Conservation (phyloP, 2,113 vertebrate species). For the Siniperca chuatsi region DNA sequence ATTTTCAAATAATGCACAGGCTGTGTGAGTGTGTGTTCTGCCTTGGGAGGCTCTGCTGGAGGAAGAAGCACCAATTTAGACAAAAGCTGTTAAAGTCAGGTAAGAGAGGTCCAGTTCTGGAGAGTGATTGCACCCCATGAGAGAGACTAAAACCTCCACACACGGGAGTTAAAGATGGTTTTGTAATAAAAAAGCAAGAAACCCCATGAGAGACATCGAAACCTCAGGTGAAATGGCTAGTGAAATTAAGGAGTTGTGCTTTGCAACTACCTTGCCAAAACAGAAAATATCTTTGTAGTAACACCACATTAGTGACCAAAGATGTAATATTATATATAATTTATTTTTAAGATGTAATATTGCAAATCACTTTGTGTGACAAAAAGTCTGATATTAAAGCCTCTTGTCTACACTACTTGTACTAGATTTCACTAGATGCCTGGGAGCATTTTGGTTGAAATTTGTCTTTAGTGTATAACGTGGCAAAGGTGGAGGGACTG, state of each 20-base stretch:
- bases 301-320: background rate
- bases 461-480: background rate
- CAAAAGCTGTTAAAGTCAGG: conserved; percentile 21
- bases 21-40: conserved; percentile 4
- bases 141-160: conserved; percentile 32
- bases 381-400: background rate
- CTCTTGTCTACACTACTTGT: background rate
- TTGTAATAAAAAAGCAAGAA: conserved; percentile 13
- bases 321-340: background rate
- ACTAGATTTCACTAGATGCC: background rate
- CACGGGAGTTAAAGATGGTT: conserved; percentile 14
- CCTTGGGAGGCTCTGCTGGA: conserved; percentile 27
- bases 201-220: conserved; percentile 2
- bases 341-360: background rate
- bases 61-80: conserved; percentile 34
- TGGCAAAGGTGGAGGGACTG: background rate
- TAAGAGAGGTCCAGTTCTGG: conserved; percentile 21
- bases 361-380: background rate
- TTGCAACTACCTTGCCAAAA: background rate
- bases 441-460: background rate
- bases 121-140: conserved; percentile 39
- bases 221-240: conserved; percentile 16
- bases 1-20: conserved; percentile 30
- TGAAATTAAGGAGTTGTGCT: conserved; percentile 9
- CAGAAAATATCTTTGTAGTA: background rate